Evolutionary conservation across 35 echinoderm and acorn worm genomes (phyloP).

Genomic region (Heliocidaris tuberculata): DNA sequence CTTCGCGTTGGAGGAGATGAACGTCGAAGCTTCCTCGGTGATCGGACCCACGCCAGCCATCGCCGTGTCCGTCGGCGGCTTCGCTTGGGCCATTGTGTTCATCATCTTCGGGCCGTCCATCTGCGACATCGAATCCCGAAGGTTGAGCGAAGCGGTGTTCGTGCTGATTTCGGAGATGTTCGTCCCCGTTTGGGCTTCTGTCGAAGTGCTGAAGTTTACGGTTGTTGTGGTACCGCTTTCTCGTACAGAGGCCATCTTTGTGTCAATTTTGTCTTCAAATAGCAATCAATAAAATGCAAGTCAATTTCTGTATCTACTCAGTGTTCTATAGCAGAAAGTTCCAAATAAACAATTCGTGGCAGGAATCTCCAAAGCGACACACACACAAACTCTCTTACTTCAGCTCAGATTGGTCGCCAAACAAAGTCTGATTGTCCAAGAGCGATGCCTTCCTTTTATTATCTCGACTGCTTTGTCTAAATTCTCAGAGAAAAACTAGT

Average conservation of each 20-base stretch:
- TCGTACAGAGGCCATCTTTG: neutral
- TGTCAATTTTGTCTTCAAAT: neutral
- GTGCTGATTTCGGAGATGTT: constrained; percentile 23
- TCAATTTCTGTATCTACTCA: neutral
- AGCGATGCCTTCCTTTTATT: neutral
- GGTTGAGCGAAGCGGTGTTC: constrained; percentile 8
- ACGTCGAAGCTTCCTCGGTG: neutral
- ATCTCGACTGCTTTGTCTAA: neutral
- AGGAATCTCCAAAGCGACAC: neutral
- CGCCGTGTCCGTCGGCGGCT: constrained; percentile 15
- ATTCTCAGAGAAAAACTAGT: neutral
- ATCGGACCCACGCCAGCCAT: neutral
- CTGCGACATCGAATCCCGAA: neutral
- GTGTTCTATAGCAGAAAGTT: neutral
- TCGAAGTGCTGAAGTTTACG: neutral
- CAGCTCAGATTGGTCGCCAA: neutral
- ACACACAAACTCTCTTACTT: neutral
- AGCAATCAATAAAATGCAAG: neutral
- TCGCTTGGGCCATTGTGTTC: constrained; percentile 29
- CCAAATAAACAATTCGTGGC: neutral
- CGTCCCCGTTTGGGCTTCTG: neutral
- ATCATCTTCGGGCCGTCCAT: constrained; percentile 1
- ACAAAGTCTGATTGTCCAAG: neutral
- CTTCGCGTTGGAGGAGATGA: neutral
- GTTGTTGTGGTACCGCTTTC: neutral